A percentile compares a stretch with the other conserved stretches of the same genome.
Evolutionary conservation across 2,113 vertebrate genomes (phyloP).

Genomic region (Otocyon megalotis): DNA sequence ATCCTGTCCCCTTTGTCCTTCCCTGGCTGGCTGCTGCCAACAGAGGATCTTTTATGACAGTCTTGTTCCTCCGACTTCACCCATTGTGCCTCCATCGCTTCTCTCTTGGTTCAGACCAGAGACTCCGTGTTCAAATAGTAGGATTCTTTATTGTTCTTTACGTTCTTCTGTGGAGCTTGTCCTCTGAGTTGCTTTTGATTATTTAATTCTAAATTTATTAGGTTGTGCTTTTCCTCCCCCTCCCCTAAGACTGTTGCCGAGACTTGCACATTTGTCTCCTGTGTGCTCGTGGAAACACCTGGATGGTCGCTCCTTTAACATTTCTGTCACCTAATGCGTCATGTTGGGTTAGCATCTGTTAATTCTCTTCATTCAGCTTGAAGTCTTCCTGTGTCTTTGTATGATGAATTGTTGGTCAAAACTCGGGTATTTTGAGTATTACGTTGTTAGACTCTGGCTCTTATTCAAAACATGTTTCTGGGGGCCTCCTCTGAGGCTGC

Average conservation of each 20-base stretch:
- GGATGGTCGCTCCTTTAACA: neutral
- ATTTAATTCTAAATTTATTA: neutral
- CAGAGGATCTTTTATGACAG: neutral
- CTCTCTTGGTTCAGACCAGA: neutral
- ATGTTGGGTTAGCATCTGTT: neutral
- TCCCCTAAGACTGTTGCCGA: neutral
- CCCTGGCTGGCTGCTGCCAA: neutral
- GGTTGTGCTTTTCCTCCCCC: neutral
- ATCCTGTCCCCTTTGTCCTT: neutral
- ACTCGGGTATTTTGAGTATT: neutral
- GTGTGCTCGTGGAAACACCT: neutral
- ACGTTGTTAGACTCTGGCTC: neutral
- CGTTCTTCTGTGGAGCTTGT: neutral
- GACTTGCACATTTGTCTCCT: neutral
- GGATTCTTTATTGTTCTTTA: neutral
- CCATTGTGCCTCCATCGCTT: neutral
- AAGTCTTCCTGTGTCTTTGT: neutral
- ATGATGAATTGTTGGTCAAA: neutral
- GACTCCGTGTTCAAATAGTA: neutral
- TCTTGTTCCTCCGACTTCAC: neutral
- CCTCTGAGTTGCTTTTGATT: neutral
- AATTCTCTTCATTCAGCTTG: neutral
- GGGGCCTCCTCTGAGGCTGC: neutral
- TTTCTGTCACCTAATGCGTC: neutral
- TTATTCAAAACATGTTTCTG: neutral